phyloP scores from a whole-genome alignment of 2,888 invertebrate species.

The Cantharis rustica region DNA sequence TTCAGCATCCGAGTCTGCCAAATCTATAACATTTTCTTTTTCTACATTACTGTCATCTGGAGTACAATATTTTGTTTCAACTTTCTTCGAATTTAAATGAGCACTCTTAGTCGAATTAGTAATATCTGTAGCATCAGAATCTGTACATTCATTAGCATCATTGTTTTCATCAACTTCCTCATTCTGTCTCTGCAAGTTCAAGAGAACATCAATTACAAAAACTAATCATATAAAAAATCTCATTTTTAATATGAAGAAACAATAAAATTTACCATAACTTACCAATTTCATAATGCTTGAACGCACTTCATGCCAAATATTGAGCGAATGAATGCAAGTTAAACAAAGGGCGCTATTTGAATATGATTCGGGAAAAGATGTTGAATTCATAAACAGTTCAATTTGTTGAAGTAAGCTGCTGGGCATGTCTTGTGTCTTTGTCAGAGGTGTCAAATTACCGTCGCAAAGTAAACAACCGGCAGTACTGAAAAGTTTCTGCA shows the following conservation, averaged over 20 bases:
- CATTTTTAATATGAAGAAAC: neutral
- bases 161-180: neutral
- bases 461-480: slow-evolving; percentile 27
- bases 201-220: neutral
- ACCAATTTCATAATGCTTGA: neutral
- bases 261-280: neutral
- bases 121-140: neutral
- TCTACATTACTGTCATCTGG: neutral
- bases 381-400: slow-evolving; percentile 21
- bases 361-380: slow-evolving; percentile 10
- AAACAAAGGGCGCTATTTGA: slow-evolving; percentile 18
- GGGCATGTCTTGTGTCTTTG: slow-evolving; percentile 21
- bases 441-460: slow-evolving; percentile 2
- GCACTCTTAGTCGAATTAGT: neutral
- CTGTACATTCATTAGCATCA: neutral
- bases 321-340: slow-evolving; percentile 21
- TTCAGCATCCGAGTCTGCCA: neutral
- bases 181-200: neutral
- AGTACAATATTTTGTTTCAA: neutral
- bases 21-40: neutral
- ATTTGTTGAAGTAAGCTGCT: slow-evolving; percentile 13
- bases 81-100: neutral
- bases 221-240: too few species aligned
- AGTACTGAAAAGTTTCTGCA: neutral
- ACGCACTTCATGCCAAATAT: slow-evolving; percentile 13